A percentile compares a stretch with the other conserved stretches of the same genome.
These are phyloP conservation scores for Lipophrys pholis DNA, from an alignment of 2,113 vertebrate species.

Conservation along the genomic window DNA sequence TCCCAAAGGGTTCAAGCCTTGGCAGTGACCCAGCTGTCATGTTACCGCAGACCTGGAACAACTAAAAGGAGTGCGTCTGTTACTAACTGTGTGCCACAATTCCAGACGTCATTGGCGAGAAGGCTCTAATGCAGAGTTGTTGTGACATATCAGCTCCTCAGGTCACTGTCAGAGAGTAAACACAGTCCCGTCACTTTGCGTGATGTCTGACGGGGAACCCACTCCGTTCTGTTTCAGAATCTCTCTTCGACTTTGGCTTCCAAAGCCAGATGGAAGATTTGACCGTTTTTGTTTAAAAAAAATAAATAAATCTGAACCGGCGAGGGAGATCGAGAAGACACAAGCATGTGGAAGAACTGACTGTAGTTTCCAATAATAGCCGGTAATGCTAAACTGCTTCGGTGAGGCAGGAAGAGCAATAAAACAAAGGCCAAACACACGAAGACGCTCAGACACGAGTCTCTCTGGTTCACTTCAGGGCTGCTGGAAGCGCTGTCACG, in stretches of 20 bases:
- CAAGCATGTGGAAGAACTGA: conserved; percentile 49
- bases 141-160: conserved; percentile 44
- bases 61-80: conserved; percentile 27
- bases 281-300: conserved; percentile 33
- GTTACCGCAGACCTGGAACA: neutral
- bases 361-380: conserved; percentile 52
- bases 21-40: conserved; percentile 16
- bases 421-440: conserved; percentile 52
- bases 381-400: conserved; percentile 28
- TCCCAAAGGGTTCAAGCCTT: conserved; percentile 11
- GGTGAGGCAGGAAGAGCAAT: conserved; percentile 23
- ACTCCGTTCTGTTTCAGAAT: conserved; percentile 31
- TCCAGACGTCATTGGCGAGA: neutral
- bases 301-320: conserved; percentile 8
- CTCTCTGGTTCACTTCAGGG: conserved; percentile 20
- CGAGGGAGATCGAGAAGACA: conserved; percentile 38
- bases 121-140: conserved; percentile 24
- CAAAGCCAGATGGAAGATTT: conserved; percentile 35
- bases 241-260: conserved; percentile 19
- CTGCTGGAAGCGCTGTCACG: conserved; percentile 40
- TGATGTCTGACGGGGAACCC: conserved; percentile 43
- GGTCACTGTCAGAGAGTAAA: conserved; percentile 27
- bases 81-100: conserved; percentile 6
- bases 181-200: neutral
- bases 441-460: conserved; percentile 8